Percentiles rank a stretch among this genome's conserved stretches.
phyloP scores from a whole-genome alignment of 2,113 vertebrate species.

The Nanorana parkeri region DNA sequence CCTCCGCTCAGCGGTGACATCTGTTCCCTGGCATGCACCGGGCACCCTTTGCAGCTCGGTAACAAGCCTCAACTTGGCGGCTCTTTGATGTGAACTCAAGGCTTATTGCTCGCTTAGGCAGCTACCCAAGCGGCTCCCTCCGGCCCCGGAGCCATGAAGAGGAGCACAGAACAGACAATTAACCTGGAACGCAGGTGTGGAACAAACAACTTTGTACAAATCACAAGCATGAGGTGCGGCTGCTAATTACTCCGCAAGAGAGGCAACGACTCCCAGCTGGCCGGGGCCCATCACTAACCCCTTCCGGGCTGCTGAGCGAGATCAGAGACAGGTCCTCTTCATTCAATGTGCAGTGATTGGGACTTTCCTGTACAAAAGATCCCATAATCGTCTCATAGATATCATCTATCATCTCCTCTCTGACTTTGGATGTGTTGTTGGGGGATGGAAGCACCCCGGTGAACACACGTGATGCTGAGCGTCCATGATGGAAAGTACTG shows the following conservation, averaged over 20 bases:
- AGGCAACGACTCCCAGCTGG: conserved; percentile 33
- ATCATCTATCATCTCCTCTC: too few relatives aligned
- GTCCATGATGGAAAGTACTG: too few relatives aligned
- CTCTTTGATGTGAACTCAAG: conserved; percentile 25
- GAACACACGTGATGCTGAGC: too few relatives aligned
- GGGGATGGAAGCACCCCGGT: too few relatives aligned
- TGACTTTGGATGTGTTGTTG: too few relatives aligned
- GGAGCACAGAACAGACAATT: conserved; percentile 42
- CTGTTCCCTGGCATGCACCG: not conserved
- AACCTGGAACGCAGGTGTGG: conserved; percentile 53
- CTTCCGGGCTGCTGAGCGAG: not conserved
- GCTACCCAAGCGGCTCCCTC: conserved; percentile 35
- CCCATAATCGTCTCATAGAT: too few relatives aligned
- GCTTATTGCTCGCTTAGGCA: conserved; percentile 42
- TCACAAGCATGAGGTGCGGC: conserved; percentile 46
- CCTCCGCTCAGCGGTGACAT: conserved; percentile 1
- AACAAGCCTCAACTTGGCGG: conserved; percentile 24
- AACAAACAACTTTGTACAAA: conserved; percentile 48
- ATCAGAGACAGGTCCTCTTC: too few relatives aligned
- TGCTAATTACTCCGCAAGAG: conserved; percentile 41
- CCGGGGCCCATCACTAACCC: conserved; percentile 12
- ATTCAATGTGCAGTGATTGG: too few relatives aligned
- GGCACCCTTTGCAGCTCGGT: conserved; percentile 16
- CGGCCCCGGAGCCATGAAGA: conserved; percentile 37
- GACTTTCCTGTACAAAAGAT: too few relatives aligned